Base-by-base conservation (phyloP, 1,140 invertebrate genomes). In the Formica exsecta region DNA sequence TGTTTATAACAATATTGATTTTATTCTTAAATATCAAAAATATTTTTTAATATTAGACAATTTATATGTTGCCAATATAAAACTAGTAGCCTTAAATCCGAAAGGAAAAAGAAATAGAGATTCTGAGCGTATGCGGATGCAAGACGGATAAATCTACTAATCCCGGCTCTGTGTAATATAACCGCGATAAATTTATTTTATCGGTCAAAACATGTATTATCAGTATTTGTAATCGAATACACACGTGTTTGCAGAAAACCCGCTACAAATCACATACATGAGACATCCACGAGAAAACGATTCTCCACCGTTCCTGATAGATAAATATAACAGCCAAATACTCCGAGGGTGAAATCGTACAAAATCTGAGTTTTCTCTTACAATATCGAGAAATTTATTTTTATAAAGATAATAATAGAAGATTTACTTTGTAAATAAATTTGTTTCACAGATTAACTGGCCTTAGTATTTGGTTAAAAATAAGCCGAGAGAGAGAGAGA, bases 141-240 rank as follows among this genome's bases (percentile, higher is more conserved):
- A 80, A 68, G 25, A 80, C 25, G 16, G 54, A 41, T 68, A 32
- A 22, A 80, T 16, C 4, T 51, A 44, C 16, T 80, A 68, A 80
- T 80, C 64, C 48, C 36, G 22, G 11, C 19, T 70, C 57, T 36
- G 48, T 57, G 9, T 71, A 68, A 51, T 51, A 48, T 61, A 25
- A n/a, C 9, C 8, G 3, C 32, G n/a, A 71, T 80, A 57, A 80
- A 80, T 80, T 70, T 29, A 57, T 71, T 57, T 80, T 51, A 29
- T 80, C 36, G 48, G n/a, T 3, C 16, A 32, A 41, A 54, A 70
- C 22, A 80, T 38, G 36, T 57, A 70, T 80, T 80, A 80, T 80
- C 62, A 2, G 25, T 80, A 54, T 80, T 57, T 80, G 41, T 80
- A 57, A 80, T 70, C 16, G 65, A 71, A 80, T 54, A 54, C 29